Evolutionary conservation across 2,888 invertebrate species (phyloP).

Genomic region (Galerucella nymphaeae): DNA sequence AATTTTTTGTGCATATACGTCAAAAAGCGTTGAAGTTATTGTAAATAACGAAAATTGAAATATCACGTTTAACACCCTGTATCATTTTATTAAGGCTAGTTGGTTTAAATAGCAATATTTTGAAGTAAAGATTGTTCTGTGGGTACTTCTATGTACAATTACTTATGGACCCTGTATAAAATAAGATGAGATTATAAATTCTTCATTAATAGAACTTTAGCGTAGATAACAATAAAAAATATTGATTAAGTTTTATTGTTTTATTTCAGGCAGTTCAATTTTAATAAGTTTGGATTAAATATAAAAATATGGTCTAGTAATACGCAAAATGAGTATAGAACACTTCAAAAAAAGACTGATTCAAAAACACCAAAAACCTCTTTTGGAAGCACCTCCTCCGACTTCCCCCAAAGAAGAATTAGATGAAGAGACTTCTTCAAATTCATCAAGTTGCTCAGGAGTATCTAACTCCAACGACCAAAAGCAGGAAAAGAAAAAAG

Average conservation of each 20-base stretch:
- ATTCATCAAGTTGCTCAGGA: constrained; percentile 16
- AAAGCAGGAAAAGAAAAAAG: constrained; percentile 40
- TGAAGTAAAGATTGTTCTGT: no score
- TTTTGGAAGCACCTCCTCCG: not conserved
- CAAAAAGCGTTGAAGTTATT: no score
- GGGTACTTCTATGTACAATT: no score
- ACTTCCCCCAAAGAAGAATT: constrained; percentile 24
- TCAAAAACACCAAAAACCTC: constrained; percentile 38
- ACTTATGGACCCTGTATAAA: no score
- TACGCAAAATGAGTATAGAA: constrained; percentile 36
- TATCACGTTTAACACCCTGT: no score
- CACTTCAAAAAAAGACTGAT: constrained; percentile 45
- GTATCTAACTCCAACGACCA: constrained; percentile 17
- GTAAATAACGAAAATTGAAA: no score
- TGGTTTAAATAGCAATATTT: no score
- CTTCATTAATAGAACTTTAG: no score
- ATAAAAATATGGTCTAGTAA: constrained; percentile 9
- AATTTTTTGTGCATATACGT: no score
- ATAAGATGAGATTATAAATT: no score
- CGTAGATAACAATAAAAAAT: not conserved
- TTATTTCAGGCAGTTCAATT: constrained; percentile 9
- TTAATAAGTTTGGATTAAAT: not conserved
- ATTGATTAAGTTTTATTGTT: not conserved
- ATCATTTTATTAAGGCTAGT: no score
- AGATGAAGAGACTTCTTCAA: constrained; percentile 37